Base-by-base conservation (phyloP, 2,888 invertebrate species). In the Flexamia atlantica region DNA sequence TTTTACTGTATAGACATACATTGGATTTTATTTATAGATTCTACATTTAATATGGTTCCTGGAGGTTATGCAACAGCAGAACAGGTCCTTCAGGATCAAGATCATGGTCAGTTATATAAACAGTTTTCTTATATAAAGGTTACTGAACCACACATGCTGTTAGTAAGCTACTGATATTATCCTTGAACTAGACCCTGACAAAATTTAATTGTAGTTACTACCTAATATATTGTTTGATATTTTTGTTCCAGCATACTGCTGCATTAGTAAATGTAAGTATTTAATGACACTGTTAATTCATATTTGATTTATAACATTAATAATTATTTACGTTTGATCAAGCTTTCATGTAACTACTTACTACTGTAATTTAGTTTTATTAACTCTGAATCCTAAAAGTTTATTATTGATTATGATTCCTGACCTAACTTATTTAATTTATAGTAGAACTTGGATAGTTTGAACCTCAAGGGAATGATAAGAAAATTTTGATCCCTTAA, bases 241-340 rank as follows among this genome's bases (percentile, higher is more conserved):
- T 10, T 70, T 40, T 70, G 36, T 70, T 70, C 23, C 70, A 70
- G 70, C 70, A 70, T 10, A 70, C 70, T 36, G 40, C 70, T 70
- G 70, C 70, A 36, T 70, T 70, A 70, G 70, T 70, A 40, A 70
- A 70, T 70, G 70, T 70, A 70, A 70, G 70, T 70, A 70, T 53
- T 53, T 53, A 50, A n/a, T 23, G 10, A n/a, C 17, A 46, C 46
- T 46, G 4, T 46, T 36, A 36, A 36, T 36, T 36, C 4, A 36
- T 7, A 36, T 36, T 36, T 36, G 36, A 7, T 7, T 36, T 36
- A 36, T 36, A 36, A n/a, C n/a, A n/a, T n/a, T n/a, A n/a, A n/a
- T n/a, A n/a, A n/a, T n/a, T n/a, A n/a, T n/a, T n/a, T n/a, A n/a
- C n/a, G n/a, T n/a, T n/a, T n/a, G n/a, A n/a, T n/a, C n/a, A n/a